These are phyloP conservation scores for Drosophila leonis DNA, from an alignment of 2,888 invertebrate species.

Conservation along the genomic window DNA sequence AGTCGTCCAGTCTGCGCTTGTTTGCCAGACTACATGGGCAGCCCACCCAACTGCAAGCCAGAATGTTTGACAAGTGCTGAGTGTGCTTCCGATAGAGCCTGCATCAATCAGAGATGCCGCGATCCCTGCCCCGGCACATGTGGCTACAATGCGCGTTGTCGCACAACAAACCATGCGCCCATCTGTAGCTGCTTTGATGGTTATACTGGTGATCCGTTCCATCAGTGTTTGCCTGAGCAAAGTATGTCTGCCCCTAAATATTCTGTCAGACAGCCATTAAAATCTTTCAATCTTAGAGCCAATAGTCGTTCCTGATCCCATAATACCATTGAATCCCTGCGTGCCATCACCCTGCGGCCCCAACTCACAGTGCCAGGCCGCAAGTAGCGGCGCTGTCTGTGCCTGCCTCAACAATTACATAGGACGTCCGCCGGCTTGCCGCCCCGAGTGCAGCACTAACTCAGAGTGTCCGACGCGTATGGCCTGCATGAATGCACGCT, in stretches of 20 bases:
- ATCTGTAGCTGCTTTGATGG: slow-evolving; percentile 90
- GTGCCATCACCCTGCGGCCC: slow-evolving; percentile 89
- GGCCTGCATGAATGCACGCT: slow-evolving; percentile 87
- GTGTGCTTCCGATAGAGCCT: slow-evolving; percentile 90
- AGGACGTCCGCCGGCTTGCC: slow-evolving; percentile 88
- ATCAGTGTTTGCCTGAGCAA: slow-evolving; percentile 87
- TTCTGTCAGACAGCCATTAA: background rate
- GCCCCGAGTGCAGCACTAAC: slow-evolving; percentile 88
- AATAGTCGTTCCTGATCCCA: slow-evolving; percentile 68
- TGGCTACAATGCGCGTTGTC: slow-evolving; percentile 90
- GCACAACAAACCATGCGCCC: slow-evolving; percentile 91
- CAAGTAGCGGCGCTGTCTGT: slow-evolving; percentile 87
- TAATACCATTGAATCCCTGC: slow-evolving; percentile 86
- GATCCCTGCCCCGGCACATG: slow-evolving; percentile 92
- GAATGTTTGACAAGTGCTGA: slow-evolving; percentile 92
- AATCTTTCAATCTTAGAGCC: slow-evolving; percentile 57
- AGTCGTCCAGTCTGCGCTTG: slow-evolving; percentile 92
- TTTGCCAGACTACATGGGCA: slow-evolving; percentile 89
- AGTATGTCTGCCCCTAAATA: slow-evolving; percentile 76
- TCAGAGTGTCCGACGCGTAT: slow-evolving; percentile 86
- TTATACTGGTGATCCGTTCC: slow-evolving; percentile 91
- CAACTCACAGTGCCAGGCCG: slow-evolving; percentile 87
- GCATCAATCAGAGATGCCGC: slow-evolving; percentile 91
- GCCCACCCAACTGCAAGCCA: slow-evolving; percentile 91
- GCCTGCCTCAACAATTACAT: slow-evolving; percentile 88